Percentiles rank a stretch among this genome's conserved stretches.
These are phyloP conservation scores for Blomia tropicalis DNA, from an alignment of 2,888 invertebrate species.

Conservation along the genomic window DNA sequence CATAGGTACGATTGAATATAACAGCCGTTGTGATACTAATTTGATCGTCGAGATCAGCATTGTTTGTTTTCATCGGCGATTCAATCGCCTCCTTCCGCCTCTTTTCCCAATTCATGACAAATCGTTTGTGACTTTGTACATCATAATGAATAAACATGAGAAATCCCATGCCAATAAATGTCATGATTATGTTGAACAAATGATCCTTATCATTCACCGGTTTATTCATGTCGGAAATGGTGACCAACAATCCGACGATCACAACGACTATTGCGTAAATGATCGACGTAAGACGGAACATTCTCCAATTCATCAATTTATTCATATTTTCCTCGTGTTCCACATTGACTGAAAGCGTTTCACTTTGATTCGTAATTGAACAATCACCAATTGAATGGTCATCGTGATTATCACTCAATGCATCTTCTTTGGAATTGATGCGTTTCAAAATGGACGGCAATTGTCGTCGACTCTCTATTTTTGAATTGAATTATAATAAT, in stretches of 20 bases:
- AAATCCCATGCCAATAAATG: conserved; percentile 46
- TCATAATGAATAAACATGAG: conserved; percentile 47
- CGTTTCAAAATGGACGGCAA: conserved; percentile 2
- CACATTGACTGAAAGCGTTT: neutral
- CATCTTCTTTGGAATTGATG: neutral
- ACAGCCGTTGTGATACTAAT: conserved; percentile 28
- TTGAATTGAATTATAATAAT: neutral
- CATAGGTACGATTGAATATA: conserved; percentile 26
- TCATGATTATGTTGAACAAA: conserved; percentile 28
- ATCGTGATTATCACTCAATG: neutral
- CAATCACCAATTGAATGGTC: conserved; percentile 6
- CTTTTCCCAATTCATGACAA: conserved; percentile 21
- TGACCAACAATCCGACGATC: conserved; percentile 9
- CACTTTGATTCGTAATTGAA: neutral
- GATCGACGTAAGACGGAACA: conserved; percentile 8
- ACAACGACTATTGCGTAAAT: conserved; percentile 20
- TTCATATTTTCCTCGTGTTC: neutral
- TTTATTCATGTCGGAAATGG: conserved; percentile 11
- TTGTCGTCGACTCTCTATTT: too few species aligned
- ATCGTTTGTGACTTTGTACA: conserved; percentile 42
- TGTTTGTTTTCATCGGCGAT: neutral
- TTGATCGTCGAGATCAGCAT: conserved; percentile 15
- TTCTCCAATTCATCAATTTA: neutral
- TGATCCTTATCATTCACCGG: conserved; percentile 10
- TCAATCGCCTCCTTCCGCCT: conserved; percentile 3